phyloP scores from a whole-genome alignment of 2,113 vertebrate genomes.

The Ceyx cyanopectus region DNA sequence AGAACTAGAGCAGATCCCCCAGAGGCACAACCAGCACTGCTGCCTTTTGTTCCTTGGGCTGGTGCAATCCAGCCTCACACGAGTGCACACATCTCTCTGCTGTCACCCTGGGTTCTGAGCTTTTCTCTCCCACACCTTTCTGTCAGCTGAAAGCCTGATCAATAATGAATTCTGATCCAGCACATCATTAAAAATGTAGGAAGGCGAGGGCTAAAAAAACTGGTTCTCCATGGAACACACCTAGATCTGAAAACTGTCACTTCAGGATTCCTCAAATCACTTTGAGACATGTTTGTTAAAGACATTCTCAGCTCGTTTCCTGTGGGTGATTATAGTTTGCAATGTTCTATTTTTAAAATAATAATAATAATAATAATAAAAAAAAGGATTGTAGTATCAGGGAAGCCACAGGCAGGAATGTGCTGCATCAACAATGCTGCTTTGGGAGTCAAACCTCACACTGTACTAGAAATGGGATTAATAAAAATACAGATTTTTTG shows the following conservation, averaged over 20 bases:
- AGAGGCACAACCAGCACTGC: fast-evolving
- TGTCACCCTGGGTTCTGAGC: neutral
- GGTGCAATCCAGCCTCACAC: neutral
- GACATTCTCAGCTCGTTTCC: neutral
- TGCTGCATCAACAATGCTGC: neutral
- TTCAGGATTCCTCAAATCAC: neutral
- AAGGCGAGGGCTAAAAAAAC: neutral
- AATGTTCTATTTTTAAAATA: neutral
- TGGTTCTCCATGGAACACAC: neutral
- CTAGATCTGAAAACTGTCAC: neutral
- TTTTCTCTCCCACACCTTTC: neutral
- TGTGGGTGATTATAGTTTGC: neutral
- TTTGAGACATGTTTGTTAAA: neutral
- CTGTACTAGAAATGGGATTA: neutral
- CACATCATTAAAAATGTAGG: neutral
- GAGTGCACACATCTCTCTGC: neutral
- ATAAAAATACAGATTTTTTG: neutral
- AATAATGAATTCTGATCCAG: neutral
- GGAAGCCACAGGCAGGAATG: neutral
- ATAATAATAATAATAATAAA: too few species aligned
- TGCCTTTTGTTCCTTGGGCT: neutral
- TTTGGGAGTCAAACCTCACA: neutral
- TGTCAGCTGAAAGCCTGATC: neutral
- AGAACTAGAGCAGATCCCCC: neutral
- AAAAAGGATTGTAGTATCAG: neutral